Base-by-base conservation (phyloP, 2,888 invertebrate species). In the Diadegma fenestrale region DNA sequence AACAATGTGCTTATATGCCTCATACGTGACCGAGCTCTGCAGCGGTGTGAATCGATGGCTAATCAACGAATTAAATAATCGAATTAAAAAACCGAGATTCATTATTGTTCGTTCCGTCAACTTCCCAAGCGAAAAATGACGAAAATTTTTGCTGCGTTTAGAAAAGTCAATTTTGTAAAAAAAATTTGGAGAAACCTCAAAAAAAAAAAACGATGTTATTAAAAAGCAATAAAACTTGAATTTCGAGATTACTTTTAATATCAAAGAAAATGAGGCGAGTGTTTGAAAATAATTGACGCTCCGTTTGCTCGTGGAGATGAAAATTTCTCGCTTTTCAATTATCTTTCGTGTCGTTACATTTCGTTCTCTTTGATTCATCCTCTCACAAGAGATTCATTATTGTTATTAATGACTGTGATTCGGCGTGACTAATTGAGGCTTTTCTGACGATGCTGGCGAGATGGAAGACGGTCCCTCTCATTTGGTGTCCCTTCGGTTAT, bases 401-500 rank as follows among this genome's bases (percentile, higher is more conserved):
- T 76, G 68, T 80, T 80, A 80, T 84, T 84, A 80, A 84, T 66
- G 75, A 76, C 17, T 30, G 66, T 66, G 73, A 73, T 80, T 76
- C 26, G 71, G 64, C 64, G 64, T 69, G 48, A 61, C 76, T 80
- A 84, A 84, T 84, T 84, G 80, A 72, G 58, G 71, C 51, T 75
- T 79, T 33, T 45, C 61, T 58, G n/a, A n/a, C n/a, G n/a, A n/a
- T n/a, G 37, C 17, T 8, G 48, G 3, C 2, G 17, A 30, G 22
- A 37, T 54, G 22, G 69, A 45, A 22, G 19, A 58, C 14, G 12
- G 22, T 45, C 37, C 19, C n/a, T 45, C 61, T 61, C 22, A 33
- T 68, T 45, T 45, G 61, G 43, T 19, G 19, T 58, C 41, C 22
- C 51, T 41, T 19, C 26, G 22, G 37, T 19, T 26, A 41, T 41